phyloP scores from a whole-genome alignment of 2,888 invertebrate genomes.

The Heliconius charithonia region DNA sequence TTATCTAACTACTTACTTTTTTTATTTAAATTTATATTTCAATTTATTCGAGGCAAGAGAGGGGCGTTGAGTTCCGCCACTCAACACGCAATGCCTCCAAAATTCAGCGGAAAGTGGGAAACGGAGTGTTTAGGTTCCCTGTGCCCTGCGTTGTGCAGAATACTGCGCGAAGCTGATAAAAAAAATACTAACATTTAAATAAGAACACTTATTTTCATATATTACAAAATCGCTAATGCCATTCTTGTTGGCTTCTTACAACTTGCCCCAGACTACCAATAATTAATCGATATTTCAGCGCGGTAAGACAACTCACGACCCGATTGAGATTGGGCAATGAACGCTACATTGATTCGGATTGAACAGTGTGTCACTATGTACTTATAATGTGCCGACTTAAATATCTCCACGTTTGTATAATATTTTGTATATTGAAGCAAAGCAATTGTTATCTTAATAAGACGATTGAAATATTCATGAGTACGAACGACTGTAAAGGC shows the following conservation, averaged over 20 bases:
- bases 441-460: background rate
- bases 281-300: constrained; percentile 48
- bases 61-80: too few species aligned
- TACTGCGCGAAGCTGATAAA: too few species aligned
- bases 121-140: too few species aligned
- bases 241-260: background rate
- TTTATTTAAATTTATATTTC: too few species aligned
- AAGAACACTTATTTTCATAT: background rate
- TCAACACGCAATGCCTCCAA: too few species aligned
- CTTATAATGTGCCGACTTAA: background rate
- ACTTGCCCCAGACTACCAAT: constrained; percentile 28
- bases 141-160: too few species aligned
- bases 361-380: constrained; percentile 6
- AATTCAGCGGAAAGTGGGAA: too few species aligned
- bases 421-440: background rate
- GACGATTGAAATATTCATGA: background rate
- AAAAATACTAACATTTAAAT: too few species aligned
- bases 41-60: too few species aligned
- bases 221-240: background rate
- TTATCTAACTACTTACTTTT: too few species aligned
- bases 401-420: background rate
- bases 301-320: constrained; percentile 44
- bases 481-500: too few species aligned
- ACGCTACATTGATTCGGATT: constrained; percentile 18
- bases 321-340: constrained; percentile 39